Conservation (phyloP, 2,113 vertebrate genomes). For the Aix galericulata region DNA sequence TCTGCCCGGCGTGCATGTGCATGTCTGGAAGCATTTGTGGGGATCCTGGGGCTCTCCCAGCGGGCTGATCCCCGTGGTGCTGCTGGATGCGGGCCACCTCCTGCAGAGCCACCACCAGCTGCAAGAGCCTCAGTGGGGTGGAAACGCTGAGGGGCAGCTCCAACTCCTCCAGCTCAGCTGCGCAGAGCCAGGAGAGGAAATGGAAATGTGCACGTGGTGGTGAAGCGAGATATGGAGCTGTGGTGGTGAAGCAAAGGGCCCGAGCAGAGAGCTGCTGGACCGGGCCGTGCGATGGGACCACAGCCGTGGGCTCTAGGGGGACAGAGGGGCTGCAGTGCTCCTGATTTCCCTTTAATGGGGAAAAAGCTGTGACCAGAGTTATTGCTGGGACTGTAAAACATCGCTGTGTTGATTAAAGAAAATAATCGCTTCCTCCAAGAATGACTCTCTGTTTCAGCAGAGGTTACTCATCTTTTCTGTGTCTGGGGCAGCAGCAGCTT, state of each 20-base stretch:
- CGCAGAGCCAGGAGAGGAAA: background rate
- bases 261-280: background rate
- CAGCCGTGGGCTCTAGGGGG: accelerated
- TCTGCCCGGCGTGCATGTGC: background rate
- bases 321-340: background rate
- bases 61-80: accelerated
- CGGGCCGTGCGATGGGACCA: background rate
- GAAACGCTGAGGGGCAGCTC: background rate
- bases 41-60: background rate
- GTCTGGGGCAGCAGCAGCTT: background rate
- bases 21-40: background rate
- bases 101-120: background rate
- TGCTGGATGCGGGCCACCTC: background rate
- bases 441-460: background rate
- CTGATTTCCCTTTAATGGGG: background rate
- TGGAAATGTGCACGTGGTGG: accelerated
- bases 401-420: background rate
- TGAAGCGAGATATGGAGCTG: accelerated
- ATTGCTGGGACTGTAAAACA: background rate
- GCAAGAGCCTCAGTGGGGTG: background rate
- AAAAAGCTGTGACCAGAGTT: background rate
- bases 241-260: background rate
- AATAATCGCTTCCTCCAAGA: background rate
- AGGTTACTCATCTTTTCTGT: background rate
- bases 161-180: background rate